A percentile compares a stretch with the other conserved stretches of the same genome.
Conservation (phyloP, 2,797 vertebrate genomes). For the Sebastes aleutianus region DNA sequence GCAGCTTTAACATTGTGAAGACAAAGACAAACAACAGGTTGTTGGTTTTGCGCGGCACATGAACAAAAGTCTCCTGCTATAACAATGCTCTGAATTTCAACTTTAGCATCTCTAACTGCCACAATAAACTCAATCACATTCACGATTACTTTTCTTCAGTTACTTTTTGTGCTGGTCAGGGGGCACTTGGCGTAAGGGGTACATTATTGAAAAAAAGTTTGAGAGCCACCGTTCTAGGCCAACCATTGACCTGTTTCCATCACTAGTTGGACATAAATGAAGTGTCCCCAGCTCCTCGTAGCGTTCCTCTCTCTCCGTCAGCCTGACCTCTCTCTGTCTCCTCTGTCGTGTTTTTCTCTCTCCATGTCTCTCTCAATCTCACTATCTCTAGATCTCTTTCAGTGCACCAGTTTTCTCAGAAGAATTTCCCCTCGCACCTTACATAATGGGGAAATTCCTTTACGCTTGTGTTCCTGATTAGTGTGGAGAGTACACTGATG, state of each 20-base stretch:
- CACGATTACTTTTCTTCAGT: too few relatives aligned
- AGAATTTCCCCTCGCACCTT: conserved; percentile 54
- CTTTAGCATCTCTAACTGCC: too few relatives aligned
- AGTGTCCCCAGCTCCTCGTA: not conserved
- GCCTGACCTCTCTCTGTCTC: conserved; percentile 7
- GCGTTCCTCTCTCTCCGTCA: not conserved
- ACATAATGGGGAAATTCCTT: conserved; percentile 76
- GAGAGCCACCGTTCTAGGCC: not conserved
- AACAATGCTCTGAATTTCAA: too few relatives aligned
- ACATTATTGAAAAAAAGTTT: not conserved
- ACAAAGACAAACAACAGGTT: too few relatives aligned
- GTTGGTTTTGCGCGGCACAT: too few relatives aligned
- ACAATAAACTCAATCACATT: too few relatives aligned
- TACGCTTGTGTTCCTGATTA: conserved; percentile 69
- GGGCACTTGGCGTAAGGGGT: not conserved
- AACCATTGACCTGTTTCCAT: conserved; percentile 2
- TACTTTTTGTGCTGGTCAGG: not conserved
- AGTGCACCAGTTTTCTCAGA: conserved; percentile 50
- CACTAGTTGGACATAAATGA: not conserved
- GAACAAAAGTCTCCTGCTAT: too few relatives aligned
- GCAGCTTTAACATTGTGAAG: too few relatives aligned
- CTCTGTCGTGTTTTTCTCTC: conserved; percentile 11
- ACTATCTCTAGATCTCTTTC: conserved; percentile 50
- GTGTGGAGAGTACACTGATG: conserved; percentile 5
- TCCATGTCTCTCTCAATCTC: conserved; percentile 38